phyloP scores from a whole-genome alignment of 23 tunicate species.

The Botrylloides violaceus region DNA sequence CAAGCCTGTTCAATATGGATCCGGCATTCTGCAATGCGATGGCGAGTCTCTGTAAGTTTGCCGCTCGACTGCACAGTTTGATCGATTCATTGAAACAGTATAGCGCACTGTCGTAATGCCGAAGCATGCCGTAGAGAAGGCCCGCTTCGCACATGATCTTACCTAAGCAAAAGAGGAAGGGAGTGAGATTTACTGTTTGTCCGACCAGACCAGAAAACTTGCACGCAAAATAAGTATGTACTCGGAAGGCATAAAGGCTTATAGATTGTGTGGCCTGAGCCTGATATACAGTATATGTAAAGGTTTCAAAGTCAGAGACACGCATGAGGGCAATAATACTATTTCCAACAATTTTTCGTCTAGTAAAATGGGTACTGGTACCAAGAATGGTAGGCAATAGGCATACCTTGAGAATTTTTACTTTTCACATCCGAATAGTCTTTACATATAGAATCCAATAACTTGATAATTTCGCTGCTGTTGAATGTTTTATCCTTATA shows the following conservation, averaged over 20 bases:
- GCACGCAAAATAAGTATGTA: not conserved
- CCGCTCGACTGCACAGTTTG: slow-evolving; percentile 2
- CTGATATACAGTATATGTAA: too few species aligned
- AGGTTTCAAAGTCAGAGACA: too few species aligned
- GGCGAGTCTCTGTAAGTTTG: slow-evolving; percentile 22
- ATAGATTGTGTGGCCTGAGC: too few species aligned
- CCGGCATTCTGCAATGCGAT: slow-evolving; percentile 41
- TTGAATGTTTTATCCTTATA: not conserved
- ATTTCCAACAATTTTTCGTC: too few species aligned
- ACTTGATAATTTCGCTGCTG: not conserved
- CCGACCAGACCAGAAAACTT: not conserved
- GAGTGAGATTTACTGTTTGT: not conserved
- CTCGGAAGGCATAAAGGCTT: not conserved
- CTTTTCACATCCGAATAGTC: not conserved
- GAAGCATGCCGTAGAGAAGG: slow-evolving; percentile 30
- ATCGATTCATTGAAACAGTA: slow-evolving; percentile 32
- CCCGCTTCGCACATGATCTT: slow-evolving; percentile 46
- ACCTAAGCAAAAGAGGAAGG: slow-evolving; percentile 9
- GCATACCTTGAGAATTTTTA: not conserved
- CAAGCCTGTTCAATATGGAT: slow-evolving; percentile 29
- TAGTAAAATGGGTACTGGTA: too few species aligned
- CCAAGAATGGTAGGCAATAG: not conserved
- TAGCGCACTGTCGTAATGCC: slow-evolving; percentile 24
- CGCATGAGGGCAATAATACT: too few species aligned
- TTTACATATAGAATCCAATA: not conserved